Evolutionary conservation across 1,140 invertebrate genomes (phyloP).

Genomic region (Drosophila pseudoananassae): DNA sequence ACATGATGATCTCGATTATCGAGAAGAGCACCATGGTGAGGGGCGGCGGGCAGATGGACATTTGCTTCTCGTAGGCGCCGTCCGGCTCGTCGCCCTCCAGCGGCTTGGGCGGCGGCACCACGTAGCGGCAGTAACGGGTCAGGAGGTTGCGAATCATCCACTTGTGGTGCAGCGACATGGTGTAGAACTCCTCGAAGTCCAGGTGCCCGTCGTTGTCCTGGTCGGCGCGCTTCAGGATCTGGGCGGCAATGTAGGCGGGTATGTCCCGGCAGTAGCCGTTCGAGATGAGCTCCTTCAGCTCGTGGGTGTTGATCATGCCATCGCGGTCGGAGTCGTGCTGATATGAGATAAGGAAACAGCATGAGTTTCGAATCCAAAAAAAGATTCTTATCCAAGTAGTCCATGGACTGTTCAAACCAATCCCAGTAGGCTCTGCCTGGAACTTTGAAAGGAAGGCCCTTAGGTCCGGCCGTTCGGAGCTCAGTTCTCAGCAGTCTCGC

Average conservation of each 20-base stretch:
- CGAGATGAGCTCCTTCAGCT: constrained; percentile 88
- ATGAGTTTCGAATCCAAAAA: background rate
- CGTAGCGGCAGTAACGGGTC: constrained; percentile 86
- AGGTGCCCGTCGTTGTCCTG: constrained; percentile 89
- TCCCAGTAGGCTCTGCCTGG: background rate
- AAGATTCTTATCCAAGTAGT: background rate
- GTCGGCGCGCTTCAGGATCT: constrained; percentile 90
- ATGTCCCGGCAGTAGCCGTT: constrained; percentile 88
- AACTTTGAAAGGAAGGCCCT: background rate
- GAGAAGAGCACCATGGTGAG: constrained; percentile 93
- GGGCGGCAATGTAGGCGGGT: constrained; percentile 88
- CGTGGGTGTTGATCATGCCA: constrained; percentile 89
- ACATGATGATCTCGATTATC: constrained; percentile 89
- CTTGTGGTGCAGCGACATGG: constrained; percentile 88
- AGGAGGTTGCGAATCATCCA: constrained; percentile 87
- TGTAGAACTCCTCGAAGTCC: constrained; percentile 91
- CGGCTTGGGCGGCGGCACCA: constrained; percentile 85
- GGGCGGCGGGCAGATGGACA: constrained; percentile 93
- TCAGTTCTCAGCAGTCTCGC: background rate
- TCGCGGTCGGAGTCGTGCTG: constrained; percentile 91
- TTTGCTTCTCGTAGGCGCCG: constrained; percentile 93
- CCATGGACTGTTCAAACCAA: background rate
- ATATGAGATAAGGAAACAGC: constrained; percentile 71
- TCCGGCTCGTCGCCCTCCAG: constrained; percentile 86
- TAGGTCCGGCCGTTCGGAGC: no score